phyloP scores from a whole-genome alignment of 2,888 invertebrate genomes.

The Pachymerium ferrugineum region DNA sequence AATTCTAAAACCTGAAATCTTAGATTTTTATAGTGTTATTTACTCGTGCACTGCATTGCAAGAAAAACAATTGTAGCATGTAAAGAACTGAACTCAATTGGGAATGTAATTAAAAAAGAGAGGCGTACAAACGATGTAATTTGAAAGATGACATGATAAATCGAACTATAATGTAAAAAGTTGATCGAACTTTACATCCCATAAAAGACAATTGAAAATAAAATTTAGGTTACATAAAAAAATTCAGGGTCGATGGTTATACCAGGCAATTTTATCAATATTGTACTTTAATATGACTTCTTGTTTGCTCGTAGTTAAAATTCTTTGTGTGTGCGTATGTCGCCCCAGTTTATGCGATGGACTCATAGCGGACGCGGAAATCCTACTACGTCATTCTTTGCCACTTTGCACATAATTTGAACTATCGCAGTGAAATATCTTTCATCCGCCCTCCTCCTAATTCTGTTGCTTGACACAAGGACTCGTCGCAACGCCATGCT shows the following conservation, averaged over 20 bases:
- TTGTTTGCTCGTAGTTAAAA: background rate
- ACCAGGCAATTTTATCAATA: too few species aligned
- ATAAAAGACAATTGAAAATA: background rate
- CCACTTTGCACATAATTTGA: background rate
- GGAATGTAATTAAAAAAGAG: background rate
- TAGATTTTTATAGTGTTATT: too few species aligned
- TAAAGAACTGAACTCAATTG: background rate
- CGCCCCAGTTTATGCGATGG: background rate
- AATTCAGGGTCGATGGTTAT: too few species aligned
- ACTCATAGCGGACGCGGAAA: constrained; percentile 15
- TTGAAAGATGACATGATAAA: constrained; percentile 3
- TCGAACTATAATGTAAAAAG: background rate
- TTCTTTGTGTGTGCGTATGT: background rate
- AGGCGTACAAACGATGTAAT: background rate
- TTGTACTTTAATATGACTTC: too few species aligned
- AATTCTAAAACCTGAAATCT: too few species aligned
- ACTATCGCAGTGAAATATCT: background rate
- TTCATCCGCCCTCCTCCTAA: background rate
- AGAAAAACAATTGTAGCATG: background rate
- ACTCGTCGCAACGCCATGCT: background rate
- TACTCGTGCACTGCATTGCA: too few species aligned
- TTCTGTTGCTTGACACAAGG: background rate
- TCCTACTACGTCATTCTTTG: background rate
- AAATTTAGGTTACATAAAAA: background rate
- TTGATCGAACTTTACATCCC: constrained; percentile 12